Evolutionary conservation across 2,113 vertebrate species (phyloP), one percentile per base, ranked within the genome.

Genomic region (Morone chrysops): DNA sequence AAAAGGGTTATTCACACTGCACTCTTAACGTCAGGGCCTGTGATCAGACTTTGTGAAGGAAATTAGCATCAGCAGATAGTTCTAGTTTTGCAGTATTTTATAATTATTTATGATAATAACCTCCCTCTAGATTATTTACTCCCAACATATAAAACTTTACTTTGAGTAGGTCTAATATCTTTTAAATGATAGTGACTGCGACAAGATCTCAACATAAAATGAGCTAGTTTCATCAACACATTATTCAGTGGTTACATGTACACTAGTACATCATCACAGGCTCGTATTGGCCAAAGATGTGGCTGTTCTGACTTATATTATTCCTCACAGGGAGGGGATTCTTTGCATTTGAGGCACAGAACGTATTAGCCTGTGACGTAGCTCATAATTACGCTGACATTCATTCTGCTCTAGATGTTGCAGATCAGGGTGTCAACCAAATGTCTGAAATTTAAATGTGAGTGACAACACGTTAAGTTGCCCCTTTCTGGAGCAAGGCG

Each of bases 391-490:
- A 5, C 31, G 40, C 47, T 38, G 47, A 36, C 16, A 36, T 56
- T 65, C 10, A 25, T 12, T 56, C 16, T 60, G 40, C 38, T 25
- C 3, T 68, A 48, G 38, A 18, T 66, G 59, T 36, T 71, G 4
- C 10, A 40, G 43, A 65, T 70, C 14, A 51, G 11, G 6, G 41
- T 69, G 47, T 40, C 43, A 16, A 53, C 8, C 9, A n/a, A 12
- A 7, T 22, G 20, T 61, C 38, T 73, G 12, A 73, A 36, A 67
- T 73, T 17, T 54, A 53, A 62, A 63, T 69, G 57, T 81, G 59
- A 82, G 61, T 43, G 41, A 18, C 8, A 31, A 53, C 50, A n/a
- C 43, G 12, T 31, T 31, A 47, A 12, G 45, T 45, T 57, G 10
- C 13, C 11, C 10, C 31, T 75, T 50, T 65, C 50, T 59, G 80